Evolutionary conservation across 1,140 invertebrate species (phyloP), one percentile per base, ranked within the genome.

Genomic region (Lutraria rhynchaena): DNA sequence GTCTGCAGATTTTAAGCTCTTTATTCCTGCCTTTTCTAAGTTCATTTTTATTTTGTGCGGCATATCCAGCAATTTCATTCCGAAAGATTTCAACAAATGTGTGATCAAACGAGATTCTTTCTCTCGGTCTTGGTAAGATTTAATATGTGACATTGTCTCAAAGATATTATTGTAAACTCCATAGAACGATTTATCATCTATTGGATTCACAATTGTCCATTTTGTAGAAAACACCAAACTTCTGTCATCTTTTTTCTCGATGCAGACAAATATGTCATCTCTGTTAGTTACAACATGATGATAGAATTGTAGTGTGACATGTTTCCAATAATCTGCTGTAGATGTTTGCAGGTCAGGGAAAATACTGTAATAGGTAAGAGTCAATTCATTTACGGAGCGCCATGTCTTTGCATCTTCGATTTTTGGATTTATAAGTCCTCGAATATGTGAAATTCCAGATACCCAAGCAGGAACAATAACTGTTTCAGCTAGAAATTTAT

Each of bases 401-500:
- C 3, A 29, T 17, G 33, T 33, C 15, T 57, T n/a, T n/a, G 58
- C 3, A 11, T 9, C 22, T 19, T 80, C 37, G 7, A 53, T 31
- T 11, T 33, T 19, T 27, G 41, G 37, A 27, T n/a, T 35, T 24
- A 80, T 46, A 4, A 74, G n/a, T 9, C 41, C 15, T 41, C 69
- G 78, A 7, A 84, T 15, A 11, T 51, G 17, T 31, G 69, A n/a
- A 0, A 89, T n/a, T n/a, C 67, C 37, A 27, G 77, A 71, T 9
- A 84, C 65, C 65, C 87, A 89, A 7, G 86, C 85, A 33, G 85
- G 87, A 19, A 86, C 80, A 53, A 89, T 83, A 0, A 88, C 70
- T 17, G 81, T 29, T 13, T 74, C 29, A 0, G 83, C 29, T 19
- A 89, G 69, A 9, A 60, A 29, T n/a, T 69, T 58, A 60, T 76